These are phyloP conservation scores for Pristionchus arcanus DNA, from an alignment of 2,888 invertebrate species.

Conservation along the genomic window DNA sequence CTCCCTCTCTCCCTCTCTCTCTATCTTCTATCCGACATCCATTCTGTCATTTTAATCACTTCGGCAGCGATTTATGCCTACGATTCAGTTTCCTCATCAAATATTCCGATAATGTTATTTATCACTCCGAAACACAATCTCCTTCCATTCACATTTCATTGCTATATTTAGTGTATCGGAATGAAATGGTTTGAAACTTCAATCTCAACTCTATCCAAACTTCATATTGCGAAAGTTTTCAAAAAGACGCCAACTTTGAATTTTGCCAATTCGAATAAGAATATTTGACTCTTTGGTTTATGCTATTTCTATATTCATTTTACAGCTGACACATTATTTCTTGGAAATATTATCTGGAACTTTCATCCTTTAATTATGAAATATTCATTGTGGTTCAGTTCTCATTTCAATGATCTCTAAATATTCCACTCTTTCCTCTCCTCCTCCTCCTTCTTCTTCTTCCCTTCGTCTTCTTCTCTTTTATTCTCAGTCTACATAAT, in stretches of 20 bases:
- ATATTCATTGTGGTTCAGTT: neutral
- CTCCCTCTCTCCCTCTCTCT: constrained; percentile 20
- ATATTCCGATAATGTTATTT: constrained; percentile 10
- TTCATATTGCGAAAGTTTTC: neutral
- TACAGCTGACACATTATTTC: no score
- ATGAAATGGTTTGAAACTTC: neutral
- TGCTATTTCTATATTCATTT: no score
- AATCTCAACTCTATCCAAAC: neutral
- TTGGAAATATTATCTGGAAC: no score
- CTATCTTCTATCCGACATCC: constrained; percentile 10
- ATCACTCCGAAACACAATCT: neutral
- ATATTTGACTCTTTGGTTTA: no score
- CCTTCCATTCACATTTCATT: neutral
- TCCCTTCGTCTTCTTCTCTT: constrained; percentile 36
- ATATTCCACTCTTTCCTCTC: neutral
- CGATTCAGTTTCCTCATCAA: constrained; percentile 9
- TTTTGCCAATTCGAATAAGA: no score
- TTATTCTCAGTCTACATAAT: neutral
- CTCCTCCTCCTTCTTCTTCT: neutral
- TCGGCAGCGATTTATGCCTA: neutral
- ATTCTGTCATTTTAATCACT: constrained; percentile 48
- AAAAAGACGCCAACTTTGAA: neutral
- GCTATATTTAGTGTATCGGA: neutral
- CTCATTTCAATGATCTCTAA: neutral
- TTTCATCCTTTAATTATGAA: neutral